Conservation (phyloP, 2,113 vertebrate genomes). For the Cyanistes caeruleus region DNA sequence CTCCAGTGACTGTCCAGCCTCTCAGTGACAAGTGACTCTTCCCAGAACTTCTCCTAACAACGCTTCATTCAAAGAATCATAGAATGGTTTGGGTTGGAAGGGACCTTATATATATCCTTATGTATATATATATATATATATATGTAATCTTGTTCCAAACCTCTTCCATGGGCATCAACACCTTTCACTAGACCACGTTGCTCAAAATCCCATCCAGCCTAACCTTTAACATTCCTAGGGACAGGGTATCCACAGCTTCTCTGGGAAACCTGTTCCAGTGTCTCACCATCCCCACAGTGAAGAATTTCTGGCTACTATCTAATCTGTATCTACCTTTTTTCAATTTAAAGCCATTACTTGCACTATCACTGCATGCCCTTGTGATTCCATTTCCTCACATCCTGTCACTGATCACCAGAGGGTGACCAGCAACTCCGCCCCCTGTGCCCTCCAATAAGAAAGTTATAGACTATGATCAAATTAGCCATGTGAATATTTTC, state of each 20-base stretch:
- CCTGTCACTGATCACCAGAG: fast-evolving
- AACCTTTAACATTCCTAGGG: background rate
- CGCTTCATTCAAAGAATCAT: background rate
- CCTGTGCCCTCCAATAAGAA: background rate
- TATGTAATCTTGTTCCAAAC: background rate
- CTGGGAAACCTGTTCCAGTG: background rate
- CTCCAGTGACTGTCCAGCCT: background rate
- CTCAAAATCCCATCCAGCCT: background rate
- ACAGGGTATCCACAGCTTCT: background rate
- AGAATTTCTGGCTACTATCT: background rate
- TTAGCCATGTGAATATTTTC: background rate
- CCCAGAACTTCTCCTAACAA: background rate
- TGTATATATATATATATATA: background rate
- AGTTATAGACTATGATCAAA: background rate
- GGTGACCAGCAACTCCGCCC: background rate
- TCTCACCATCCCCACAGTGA: background rate
- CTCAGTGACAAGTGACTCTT: background rate
- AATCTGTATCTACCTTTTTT: background rate
- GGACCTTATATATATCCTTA: background rate
- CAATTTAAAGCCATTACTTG: background rate
- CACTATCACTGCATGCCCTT: background rate
- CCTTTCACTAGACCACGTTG: background rate
- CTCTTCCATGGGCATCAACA: background rate
- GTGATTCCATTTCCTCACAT: fast-evolving
- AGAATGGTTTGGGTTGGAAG: background rate